Evolutionary conservation across 2,797 vertebrate species (phyloP).

Genomic region (Cephalopachus bancanus): DNA sequence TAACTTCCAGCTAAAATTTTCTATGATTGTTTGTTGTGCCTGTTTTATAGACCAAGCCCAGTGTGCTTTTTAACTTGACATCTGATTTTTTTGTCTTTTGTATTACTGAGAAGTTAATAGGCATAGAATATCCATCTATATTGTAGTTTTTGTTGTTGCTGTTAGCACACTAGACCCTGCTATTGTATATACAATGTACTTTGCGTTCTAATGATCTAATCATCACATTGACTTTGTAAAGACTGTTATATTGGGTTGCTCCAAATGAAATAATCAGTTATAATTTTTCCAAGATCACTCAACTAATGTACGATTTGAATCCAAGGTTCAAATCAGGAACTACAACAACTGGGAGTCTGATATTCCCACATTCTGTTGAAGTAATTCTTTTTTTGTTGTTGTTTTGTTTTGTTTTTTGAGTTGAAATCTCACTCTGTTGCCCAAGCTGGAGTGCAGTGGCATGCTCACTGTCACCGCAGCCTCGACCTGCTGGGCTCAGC

Average conservation of each 20-base stretch:
- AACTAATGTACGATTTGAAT: background rate
- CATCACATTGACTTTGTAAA: background rate
- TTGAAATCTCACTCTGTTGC: too few relatives aligned
- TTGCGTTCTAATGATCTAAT: background rate
- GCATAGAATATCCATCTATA: background rate
- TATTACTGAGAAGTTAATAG: background rate
- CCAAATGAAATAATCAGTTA: conserved; percentile 3
- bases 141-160: background rate
- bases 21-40: background rate
- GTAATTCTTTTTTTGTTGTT: background rate
- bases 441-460: too few relatives aligned
- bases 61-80: background rate
- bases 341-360: background rate
- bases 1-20: background rate
- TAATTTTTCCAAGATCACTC: background rate
- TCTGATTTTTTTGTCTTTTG: background rate
- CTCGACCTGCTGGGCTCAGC: too few relatives aligned
- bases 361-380: background rate
- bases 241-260: background rate
- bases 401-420: too few relatives aligned
- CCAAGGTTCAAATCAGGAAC: conserved; percentile 41
- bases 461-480: too few relatives aligned
- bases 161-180: background rate
- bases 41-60: background rate
- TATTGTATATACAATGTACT: background rate